Conservation (phyloP, 2,113 vertebrate species). For the Hymenochirus boettgeri region DNA sequence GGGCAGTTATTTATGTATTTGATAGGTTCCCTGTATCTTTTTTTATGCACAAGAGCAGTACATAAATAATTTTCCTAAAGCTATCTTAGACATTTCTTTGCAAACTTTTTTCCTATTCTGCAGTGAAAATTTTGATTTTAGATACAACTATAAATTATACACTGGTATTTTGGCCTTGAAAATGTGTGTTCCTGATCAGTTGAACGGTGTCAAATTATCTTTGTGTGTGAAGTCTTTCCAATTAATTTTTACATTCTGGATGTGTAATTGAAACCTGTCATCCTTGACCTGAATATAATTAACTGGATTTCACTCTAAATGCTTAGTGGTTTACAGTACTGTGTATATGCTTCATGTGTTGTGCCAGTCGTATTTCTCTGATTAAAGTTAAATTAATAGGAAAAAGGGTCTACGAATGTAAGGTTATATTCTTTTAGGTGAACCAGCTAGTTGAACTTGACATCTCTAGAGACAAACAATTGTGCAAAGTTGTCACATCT, state of each 20-base stretch:
- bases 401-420: conserved; percentile 39
- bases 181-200: conserved; percentile 19
- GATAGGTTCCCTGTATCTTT: too few species aligned
- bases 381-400: conserved; percentile 26
- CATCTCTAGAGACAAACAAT: conserved; percentile 49
- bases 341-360: conserved; percentile 21
- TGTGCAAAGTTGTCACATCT: conserved; percentile 58
- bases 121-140: conserved; percentile 21
- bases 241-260: conserved; percentile 44
- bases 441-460: conserved; percentile 49
- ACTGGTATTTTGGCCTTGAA: background rate
- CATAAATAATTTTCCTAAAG: too few species aligned
- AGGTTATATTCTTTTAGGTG: conserved; percentile 31
- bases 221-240: conserved; percentile 43
- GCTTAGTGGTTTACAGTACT: conserved; percentile 35
- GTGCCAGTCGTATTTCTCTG: conserved; percentile 13
- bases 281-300: conserved; percentile 45
- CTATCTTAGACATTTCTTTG: conserved; percentile 36
- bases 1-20: conserved; percentile 45
- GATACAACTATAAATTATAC: conserved; percentile 30
- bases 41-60: too few species aligned
- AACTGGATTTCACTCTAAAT: conserved; percentile 34
- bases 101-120: conserved; percentile 9
- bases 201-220: conserved; percentile 29
- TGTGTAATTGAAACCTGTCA: conserved; percentile 44